Evolutionary conservation across 64 coral and sea anemone species (phyloP), one percentile per base, ranked within the genome.

Genomic region (Pocillopora verrucosa): DNA sequence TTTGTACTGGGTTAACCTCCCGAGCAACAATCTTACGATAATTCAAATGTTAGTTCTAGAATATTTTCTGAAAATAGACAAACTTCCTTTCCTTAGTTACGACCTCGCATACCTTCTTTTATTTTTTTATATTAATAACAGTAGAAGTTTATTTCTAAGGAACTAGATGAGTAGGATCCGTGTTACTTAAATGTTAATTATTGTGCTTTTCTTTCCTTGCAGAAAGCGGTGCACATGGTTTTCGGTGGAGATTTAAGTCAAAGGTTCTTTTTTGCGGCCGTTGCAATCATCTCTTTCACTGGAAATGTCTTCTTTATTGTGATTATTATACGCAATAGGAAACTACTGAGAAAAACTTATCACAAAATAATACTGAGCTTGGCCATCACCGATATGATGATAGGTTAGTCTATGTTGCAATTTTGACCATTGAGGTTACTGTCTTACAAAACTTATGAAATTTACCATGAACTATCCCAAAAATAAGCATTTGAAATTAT

Each of bases 371-470:
- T 93, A 4, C 73, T 93, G 16, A 76, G 68, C 15, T 57, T 93
- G 58, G 92, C 92, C 12, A 79, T 88, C 15, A 88, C 92, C 19
- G 92, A 93, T 80, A 76, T 93, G 86, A 61, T 93, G 25, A 93
- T 86, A 89, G 92, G 92, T 93, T 74, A 73, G 51, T 10, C 60
- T 2, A 68, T 38, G 16, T 34, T 22, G 15, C 13, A 10, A 82
- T 10, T 36, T 19, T 60, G 34, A 51, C 11, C 24, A 11, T 19
- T 13, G 19, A 14, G 20, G 3, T 51, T 51, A 51, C 41, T 7
- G 7, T 51, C 41, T 4, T 76, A 60, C 37, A 80, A 67, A 26
- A 20, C 4, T 51, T 51, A 51, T 51, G 3, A 51, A 7, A 60
- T 59, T 37, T 36, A 63, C 5, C 59, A 38, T 86, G 12, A 17